Evolutionary conservation across 2,797 vertebrate species (phyloP), one percentile per base, ranked within the genome.

Genomic region (Pseudochaenichthys georgianus): DNA sequence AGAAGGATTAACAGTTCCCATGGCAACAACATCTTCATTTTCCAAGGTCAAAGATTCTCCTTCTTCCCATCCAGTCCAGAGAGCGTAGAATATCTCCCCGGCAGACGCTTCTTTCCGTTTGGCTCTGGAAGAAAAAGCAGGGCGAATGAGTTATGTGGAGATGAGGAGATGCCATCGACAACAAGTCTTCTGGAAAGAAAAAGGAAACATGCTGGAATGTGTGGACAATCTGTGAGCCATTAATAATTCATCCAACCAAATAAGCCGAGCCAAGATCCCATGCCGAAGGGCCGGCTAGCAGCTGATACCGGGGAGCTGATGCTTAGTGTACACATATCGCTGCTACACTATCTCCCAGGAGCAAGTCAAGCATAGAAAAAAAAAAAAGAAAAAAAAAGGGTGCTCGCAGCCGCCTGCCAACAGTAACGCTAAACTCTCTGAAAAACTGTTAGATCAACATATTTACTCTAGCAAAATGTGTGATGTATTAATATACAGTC

Each of bases 1-100:
- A 98, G 95, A 90, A 97, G 95, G 94, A 95, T 96, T 95, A 97
- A 92, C 94, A 97, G 96, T 97, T 96, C 95, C 97, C 97, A 97
- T 96, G 96, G 96, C 95, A 97, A 97, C 96, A 94, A 86, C 96
- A 97, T 97, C 94, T 96, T 96, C 94, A 96, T 94, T 96, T 96
- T 95, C 90, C 95, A 96, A 97, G 95, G 96, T 96, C 95, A 96
- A 95, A 95, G 95, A 95, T 92, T 91, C 57, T 77, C 86, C 88
- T 83, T 94, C 86, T 93, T 92, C 87, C 88, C 87, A 92, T 94
- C 82, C 92, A 94, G 94, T 85, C 93, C 84, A 83, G 84, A 91
- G 85, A 79, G 90, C 60, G 85, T 42, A 84, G 89, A 89, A 81
- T 90, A 85, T 88, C 74, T 95, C 92, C 92, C 93, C 89, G 76